Evolutionary conservation across 2,113 vertebrate species (phyloP).

Genomic region (Pitta sordida): DNA sequence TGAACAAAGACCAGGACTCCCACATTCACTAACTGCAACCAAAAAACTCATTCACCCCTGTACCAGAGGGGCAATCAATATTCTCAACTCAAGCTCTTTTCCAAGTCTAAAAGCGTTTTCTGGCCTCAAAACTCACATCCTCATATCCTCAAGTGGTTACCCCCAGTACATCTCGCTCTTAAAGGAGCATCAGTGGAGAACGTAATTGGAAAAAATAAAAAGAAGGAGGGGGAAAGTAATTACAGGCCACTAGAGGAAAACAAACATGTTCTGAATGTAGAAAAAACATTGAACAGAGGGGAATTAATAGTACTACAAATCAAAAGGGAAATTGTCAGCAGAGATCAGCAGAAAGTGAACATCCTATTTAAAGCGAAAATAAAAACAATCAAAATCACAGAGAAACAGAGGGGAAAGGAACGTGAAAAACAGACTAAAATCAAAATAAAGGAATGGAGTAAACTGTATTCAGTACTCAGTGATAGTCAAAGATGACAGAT

Average conservation of each 20-base stretch:
- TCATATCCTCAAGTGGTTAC: background rate
- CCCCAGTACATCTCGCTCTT: background rate
- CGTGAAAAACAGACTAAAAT: background rate
- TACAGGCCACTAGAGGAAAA: slow-evolving; percentile 20
- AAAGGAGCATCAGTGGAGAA: background rate
- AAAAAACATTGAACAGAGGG: slow-evolving; percentile 33
- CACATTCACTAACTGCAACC: rapidly evolving
- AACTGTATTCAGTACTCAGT: background rate
- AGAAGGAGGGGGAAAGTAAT: background rate
- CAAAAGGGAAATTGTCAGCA: background rate
- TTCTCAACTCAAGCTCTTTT: background rate
- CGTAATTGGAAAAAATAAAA: background rate
- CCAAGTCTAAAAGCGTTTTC: background rate
- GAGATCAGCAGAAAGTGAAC: slow-evolving; percentile 38
- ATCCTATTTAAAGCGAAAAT: slow-evolving; percentile 12
- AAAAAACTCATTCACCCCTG: background rate
- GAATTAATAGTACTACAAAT: slow-evolving; percentile 43
- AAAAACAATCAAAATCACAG: background rate
- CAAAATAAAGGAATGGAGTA: background rate
- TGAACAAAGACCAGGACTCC: background rate
- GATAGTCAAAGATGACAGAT: background rate
- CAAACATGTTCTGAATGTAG: slow-evolving; percentile 32
- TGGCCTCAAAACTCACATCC: background rate
- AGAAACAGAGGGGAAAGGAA: background rate
- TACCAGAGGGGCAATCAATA: background rate